Evolutionary conservation across 1,140 invertebrate genomes (phyloP).

Genomic region (Drosophila sturtevanti): DNA sequence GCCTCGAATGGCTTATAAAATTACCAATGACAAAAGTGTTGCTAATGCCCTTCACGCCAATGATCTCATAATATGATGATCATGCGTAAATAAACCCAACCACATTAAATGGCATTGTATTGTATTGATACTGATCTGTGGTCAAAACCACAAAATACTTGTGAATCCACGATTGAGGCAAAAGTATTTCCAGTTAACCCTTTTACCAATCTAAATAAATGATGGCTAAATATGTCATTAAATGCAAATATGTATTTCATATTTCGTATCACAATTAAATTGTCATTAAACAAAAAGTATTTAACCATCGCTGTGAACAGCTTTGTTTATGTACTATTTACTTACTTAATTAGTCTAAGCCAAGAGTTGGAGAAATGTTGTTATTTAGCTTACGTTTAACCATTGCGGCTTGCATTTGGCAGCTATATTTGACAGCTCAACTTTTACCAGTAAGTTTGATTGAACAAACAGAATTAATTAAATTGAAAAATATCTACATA

Average conservation of each 20-base stretch:
- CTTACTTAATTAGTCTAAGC: conserved; percentile 12
- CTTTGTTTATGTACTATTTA: conserved; percentile 2
- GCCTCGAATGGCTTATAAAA: conserved; percentile 71
- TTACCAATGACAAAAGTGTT: conserved; percentile 51
- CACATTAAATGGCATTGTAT: conserved; percentile 50
- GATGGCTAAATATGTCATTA: conserved; percentile 22
- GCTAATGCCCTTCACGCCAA: conserved; percentile 66
- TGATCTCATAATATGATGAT: conserved; percentile 29
- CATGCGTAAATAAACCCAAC: conserved; percentile 52
- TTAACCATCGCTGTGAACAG: not conserved
- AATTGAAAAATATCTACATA: not conserved
- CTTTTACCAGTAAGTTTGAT: conserved; percentile 15
- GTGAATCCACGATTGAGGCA: not conserved
- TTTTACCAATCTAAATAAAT: conserved; percentile 41
- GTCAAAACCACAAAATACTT: conserved; percentile 12
- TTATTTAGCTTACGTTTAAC: not conserved
- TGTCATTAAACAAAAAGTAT: conserved; percentile 26
- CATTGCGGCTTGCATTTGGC: conserved; percentile 1
- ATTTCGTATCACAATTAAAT: conserved; percentile 30
- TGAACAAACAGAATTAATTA: not conserved
- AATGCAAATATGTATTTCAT: conserved; percentile 16
- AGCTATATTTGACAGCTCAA: conserved; percentile 28
- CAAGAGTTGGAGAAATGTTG: conserved; percentile 30
- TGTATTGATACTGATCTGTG: conserved; percentile 46
- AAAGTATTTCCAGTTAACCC: not conserved